These are phyloP conservation scores for Imbricaverruca yamaguchii DNA, from an alignment of 2,888 invertebrate species.

Conservation along the genomic window DNA sequence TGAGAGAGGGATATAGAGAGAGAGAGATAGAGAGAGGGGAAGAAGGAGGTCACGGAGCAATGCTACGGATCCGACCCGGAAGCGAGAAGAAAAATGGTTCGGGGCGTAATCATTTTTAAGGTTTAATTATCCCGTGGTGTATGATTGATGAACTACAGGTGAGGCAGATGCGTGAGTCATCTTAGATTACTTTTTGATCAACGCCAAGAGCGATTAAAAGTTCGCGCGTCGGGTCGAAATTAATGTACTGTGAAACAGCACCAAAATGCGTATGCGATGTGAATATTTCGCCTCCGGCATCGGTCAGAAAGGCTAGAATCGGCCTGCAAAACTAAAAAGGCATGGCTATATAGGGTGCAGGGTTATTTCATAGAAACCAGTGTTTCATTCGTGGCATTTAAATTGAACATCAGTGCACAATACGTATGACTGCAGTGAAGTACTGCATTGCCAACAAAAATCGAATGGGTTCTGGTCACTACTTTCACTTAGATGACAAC, in stretches of 20 bases:
- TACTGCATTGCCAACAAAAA: too few relatives aligned
- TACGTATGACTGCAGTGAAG: too few relatives aligned
- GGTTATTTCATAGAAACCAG: not conserved
- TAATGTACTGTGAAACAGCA: not conserved
- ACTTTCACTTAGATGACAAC: too few relatives aligned
- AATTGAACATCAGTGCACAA: not conserved
- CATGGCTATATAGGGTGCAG: too few relatives aligned
- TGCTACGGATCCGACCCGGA: not conserved
- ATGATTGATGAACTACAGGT: not conserved
- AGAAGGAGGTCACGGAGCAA: too few relatives aligned
- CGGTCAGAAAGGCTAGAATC: too few relatives aligned
- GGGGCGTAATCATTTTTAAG: not conserved
- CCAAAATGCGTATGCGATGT: not conserved
- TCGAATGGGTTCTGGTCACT: too few relatives aligned
- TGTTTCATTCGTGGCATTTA: not conserved
- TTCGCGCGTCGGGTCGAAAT: not conserved
- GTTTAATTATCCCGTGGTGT: not conserved
- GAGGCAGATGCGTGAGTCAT: not conserved
- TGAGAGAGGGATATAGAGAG: too few relatives aligned
- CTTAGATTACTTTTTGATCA: constrained; percentile 19
- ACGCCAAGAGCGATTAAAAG: constrained; percentile 17
- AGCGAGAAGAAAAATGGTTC: not conserved
- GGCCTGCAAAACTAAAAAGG: not conserved
- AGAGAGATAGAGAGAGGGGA: too few relatives aligned
- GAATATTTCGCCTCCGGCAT: too few relatives aligned